Evolutionary conservation across 2,797 vertebrate genomes (phyloP), one percentile per base, ranked within the genome.

Genomic region (Dipus sagitta): DNA sequence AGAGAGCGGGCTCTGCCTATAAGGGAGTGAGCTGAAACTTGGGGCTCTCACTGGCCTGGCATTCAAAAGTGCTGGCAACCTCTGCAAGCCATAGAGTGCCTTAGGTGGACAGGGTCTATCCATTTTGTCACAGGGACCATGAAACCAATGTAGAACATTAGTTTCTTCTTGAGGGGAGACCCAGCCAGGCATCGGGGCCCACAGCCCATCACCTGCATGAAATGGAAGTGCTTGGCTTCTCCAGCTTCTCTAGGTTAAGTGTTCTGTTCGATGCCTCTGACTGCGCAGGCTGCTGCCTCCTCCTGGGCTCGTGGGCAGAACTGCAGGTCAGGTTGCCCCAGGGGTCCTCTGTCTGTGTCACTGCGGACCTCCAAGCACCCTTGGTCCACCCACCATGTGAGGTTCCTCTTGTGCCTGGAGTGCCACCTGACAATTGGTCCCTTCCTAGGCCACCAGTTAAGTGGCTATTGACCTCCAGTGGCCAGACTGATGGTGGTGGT

Each of bases 161-260:
- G 42, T 47, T 47, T 47, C 42, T 47, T 34, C 15, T 21, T 15
- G 54, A 78, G 32, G 71, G 6, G 74, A 65, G 54, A 80, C 47
- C 11, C 47, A 75, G 26, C 23, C 74, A 30, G 52, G 20, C 34
- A 9, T 10, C 20, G 21, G 11, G 23, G 58, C 15, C 34, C 38
- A 20, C 14, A 1, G 20, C 54, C 34, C 12, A 15, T 8, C 2
- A 7, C 14, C 28, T 14, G 2, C 30, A 1, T 23, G 8, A 60
- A 42, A 58, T 4, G 68, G 2, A 4, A 13, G 23, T 0, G 2
- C 60, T 62, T 13, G 14, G 60, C 20, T 21, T 34, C n/a, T 26
- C 24, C 68, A 32, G 20, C 32, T 71, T 32, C 20, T 3, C 0
- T 21, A 32, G 30, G 8, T 20, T 2, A 20, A 71, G 17, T 7